Conservation (phyloP, 2,113 vertebrate species). For the Neodon shergylaensis region DNA sequence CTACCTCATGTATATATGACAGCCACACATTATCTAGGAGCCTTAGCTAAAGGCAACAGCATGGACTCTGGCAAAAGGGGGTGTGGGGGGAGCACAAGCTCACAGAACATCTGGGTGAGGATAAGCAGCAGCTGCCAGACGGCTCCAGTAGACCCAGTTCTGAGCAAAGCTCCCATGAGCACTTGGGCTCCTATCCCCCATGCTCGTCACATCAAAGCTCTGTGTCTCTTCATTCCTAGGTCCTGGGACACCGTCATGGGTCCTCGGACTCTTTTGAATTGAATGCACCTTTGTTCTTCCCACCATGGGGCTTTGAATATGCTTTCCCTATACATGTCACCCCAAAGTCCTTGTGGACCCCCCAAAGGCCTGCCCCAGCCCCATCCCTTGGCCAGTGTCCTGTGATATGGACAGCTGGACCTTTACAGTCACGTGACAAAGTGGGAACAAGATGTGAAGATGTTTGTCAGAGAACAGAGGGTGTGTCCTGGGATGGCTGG, state of each 20-base stretch:
- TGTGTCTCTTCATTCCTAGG: neutral
- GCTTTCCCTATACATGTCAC: neutral
- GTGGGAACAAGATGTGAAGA: rapidly evolving
- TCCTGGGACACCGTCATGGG: neutral
- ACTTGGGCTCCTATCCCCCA: too few relatives aligned
- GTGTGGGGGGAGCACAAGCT: neutral
- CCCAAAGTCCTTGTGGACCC: neutral
- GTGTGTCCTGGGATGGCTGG: neutral
- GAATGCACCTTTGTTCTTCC: neutral
- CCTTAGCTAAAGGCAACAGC: neutral
- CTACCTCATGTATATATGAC: neutral
- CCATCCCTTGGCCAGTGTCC: neutral
- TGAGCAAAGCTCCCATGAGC: rapidly evolving
- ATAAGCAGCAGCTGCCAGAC: neutral
- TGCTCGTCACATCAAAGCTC: neutral
- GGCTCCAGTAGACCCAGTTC: neutral
- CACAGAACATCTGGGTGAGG: neutral
- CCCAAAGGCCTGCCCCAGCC: neutral
- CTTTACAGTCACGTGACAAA: neutral
- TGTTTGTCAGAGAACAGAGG: neutral
- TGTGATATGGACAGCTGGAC: neutral
- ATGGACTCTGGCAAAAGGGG: neutral
- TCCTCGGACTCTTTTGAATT: neutral
- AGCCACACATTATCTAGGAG: neutral
- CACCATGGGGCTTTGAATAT: neutral